A percentile compares a stretch with the other conserved stretches of the same genome.
phyloP scores from a whole-genome alignment of 2,888 invertebrate species.

The Agrochola macilenta region DNA sequence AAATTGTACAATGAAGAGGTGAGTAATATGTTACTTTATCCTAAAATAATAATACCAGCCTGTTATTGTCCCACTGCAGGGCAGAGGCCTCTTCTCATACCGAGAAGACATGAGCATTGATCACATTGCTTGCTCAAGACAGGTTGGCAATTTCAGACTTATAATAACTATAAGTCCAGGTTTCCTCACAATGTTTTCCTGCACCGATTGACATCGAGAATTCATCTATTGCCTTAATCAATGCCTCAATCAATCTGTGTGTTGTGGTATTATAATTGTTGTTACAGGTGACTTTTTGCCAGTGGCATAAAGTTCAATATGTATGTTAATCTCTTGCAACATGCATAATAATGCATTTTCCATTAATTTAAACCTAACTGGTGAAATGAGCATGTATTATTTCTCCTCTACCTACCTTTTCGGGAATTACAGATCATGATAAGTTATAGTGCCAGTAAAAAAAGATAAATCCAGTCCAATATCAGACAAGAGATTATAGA shows the following conservation, averaged over 20 bases:
- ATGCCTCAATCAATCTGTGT: not conserved
- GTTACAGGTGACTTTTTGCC: no score
- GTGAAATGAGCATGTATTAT: not conserved
- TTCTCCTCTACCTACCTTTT: not conserved
- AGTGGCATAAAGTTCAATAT: no score
- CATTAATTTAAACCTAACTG: not conserved
- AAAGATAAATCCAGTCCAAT: not conserved
- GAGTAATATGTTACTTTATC: slow-evolving; percentile 71
- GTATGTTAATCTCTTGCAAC: slow-evolving; percentile 3
- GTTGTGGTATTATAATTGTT: not conserved
- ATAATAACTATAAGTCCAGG: not conserved
- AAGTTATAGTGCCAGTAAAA: not conserved
- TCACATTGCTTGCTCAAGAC: not conserved
- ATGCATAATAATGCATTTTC: not conserved
- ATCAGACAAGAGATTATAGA: not conserved
- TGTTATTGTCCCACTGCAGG: not conserved
- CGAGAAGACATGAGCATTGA: not conserved
- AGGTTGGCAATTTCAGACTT: not conserved
- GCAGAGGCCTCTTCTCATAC: not conserved
- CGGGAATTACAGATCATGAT: not conserved
- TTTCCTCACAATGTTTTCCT: not conserved
- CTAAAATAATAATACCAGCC: not conserved
- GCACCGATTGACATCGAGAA: not conserved
- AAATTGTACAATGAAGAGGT: slow-evolving; percentile 99
- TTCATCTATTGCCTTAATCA: no score